Base-by-base conservation (phyloP, 2,888 invertebrate genomes). In the Dioctria rufipes region DNA sequence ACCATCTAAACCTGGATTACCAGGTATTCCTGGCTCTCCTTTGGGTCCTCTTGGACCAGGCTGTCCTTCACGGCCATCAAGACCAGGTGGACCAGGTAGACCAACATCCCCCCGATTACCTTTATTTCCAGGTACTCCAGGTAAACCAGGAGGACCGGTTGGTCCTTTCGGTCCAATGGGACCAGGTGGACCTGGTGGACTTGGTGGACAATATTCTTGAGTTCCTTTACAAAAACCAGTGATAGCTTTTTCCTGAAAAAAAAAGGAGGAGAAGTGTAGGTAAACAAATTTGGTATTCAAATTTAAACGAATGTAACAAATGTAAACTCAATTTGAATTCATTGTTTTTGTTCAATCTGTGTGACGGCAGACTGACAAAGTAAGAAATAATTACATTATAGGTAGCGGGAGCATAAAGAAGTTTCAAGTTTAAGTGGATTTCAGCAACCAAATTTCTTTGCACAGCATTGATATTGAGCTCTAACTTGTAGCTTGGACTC, bases 161-260 rank as follows among this genome's bases (percentile, higher is more conserved):
- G 92, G 91, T 3, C 95, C 95, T 71, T 92, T 91, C 5, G 92
- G 91, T 2, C 94, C 93, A 1, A 91, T 84, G 1, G 91, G 90
- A 0, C 94, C 94, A 42, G 91, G 85, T 4, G 88, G 88, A 0
- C 95, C 94, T 63, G 91, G 92, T 0, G 92, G 92, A 0, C 93
- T 92, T 0, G 92, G 92, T 0, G 95, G 94, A 85, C 96, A 96
- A 86, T 95, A 95, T 80, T 95, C 94, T 85, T 94, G 94, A 0
- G 95, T 94, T 6, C 95, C 94, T 85, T 93, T 93, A 87, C 96
- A 96, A 86, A 95, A 95, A 0, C 94, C 95, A 86, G 95, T 94
- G 77, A 96, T 93, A 2, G 95, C 94, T 86, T 94, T 93, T 86
- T 95, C 92, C 95, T 96, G 89, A 25, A 46, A 46, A 46, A 46